Evolutionary conservation across 2,113 vertebrate genomes (phyloP).

Genomic region (Pseudopipra pipra): DNA sequence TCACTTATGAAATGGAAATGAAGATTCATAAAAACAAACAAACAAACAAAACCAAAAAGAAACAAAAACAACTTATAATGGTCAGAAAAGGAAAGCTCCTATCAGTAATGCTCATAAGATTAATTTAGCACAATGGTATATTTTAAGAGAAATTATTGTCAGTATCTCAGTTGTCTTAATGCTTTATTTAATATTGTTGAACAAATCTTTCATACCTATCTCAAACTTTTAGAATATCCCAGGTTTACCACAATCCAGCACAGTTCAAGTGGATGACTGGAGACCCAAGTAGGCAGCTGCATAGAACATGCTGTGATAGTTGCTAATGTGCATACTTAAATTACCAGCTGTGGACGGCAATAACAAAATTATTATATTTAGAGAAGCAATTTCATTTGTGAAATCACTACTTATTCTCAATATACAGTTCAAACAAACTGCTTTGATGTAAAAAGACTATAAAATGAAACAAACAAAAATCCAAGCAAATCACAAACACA

Average conservation of each 20-base stretch:
- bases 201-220: background rate
- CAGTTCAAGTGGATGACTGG: background rate
- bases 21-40: background rate
- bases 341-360: background rate
- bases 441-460: background rate
- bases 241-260: background rate
- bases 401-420: background rate
- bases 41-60: no score
- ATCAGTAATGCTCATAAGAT: background rate
- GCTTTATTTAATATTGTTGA: background rate
- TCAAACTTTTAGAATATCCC: background rate
- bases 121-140: background rate
- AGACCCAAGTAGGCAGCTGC: background rate
- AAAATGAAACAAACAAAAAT: background rate
- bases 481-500: background rate
- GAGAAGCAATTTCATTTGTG: background rate
- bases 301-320: background rate
- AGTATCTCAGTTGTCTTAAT: background rate
- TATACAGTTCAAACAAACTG: background rate
- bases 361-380: background rate
- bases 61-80: background rate
- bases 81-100: background rate
- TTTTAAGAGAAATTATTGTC: background rate
- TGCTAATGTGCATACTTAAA: background rate
- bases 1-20: background rate